Percentiles rank a stretch among this genome's conserved stretches.
phyloP scores from a whole-genome alignment of 2,113 vertebrate genomes.

The Daboia siamensis region DNA sequence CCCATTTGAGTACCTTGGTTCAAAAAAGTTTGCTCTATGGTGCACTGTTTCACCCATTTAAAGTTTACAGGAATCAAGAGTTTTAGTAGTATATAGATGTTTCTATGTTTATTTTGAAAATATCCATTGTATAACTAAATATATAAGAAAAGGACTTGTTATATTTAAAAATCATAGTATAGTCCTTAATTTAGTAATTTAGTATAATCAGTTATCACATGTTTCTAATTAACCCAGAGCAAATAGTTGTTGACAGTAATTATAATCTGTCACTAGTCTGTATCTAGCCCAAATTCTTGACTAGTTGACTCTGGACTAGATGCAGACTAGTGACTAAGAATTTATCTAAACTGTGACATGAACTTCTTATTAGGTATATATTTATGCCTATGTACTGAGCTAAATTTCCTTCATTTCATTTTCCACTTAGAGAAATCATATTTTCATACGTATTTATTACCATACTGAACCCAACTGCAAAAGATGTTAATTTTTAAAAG shows the following conservation, averaged over 20 bases:
- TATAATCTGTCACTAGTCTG: slow-evolving; percentile 37
- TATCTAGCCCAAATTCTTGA: background rate
- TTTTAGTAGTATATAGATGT: background rate
- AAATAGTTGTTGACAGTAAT: slow-evolving; percentile 51
- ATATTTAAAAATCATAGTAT: slow-evolving; percentile 9
- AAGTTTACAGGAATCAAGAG: background rate
- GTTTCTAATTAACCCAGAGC: slow-evolving; percentile 59
- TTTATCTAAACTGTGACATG: background rate
- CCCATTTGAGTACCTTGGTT: background rate
- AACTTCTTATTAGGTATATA: background rate
- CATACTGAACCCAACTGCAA: background rate
- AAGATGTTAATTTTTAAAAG: background rate
- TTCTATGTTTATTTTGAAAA: background rate
- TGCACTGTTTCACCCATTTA: background rate
- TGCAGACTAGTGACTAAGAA: background rate
- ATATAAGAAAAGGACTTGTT: slow-evolving; percentile 1
- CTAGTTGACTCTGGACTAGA: background rate
- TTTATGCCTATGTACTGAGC: background rate
- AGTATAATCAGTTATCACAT: slow-evolving; percentile 37
- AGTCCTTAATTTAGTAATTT: slow-evolving; percentile 41
- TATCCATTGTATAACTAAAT: background rate
- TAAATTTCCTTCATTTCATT: background rate
- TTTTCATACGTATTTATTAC: background rate
- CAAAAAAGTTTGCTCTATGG: background rate
- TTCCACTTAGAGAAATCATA: background rate